Evolutionary conservation across 2,888 invertebrate species (phyloP), one percentile per base, ranked within the genome.

Genomic region (Diarsia brunnea): DNA sequence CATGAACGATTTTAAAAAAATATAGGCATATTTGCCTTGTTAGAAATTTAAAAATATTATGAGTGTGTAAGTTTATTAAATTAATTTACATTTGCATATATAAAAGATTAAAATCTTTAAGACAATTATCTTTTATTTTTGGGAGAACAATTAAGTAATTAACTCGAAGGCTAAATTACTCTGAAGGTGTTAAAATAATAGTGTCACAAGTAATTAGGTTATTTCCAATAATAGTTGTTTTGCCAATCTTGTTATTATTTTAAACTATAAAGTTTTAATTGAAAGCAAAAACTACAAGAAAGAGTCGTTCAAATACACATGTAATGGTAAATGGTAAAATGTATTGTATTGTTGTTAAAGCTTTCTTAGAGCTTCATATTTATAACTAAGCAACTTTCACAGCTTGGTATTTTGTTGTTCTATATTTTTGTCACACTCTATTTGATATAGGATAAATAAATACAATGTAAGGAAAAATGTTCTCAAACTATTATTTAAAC

Each of bases 101-200:
- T 24, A 31, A 71, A 45, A 79, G 14, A 53, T 60, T 55, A 10
- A 71, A 79, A 80, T 69, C n/a, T 53, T 84, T 27, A 19, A 53
- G 31, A 49, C 53, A 49, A 81, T 84, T 69, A 79, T 68, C n/a
- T 70, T 75, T 73, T 69, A 77, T 73, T 79, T 78, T 55, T 43
- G 16, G 45, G 16, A 65, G 53, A 74, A 69, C 63, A 72, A 84
- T 84, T 78, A 86, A 78, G 60, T 69, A 43, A 86, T 78, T 74
- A 83, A 69, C 53, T 61, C 38, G 38, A 72, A 67, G 55, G 53
- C 63, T 58, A 58, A 73, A 73, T 77, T 53, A 53, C 49, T 71
- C 1, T 27, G 14, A 82, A 58, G n/a, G 38, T 60, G 27, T 69
- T 67, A 38, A 31, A 63, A 72, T 45, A 66, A 61, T 64, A 61